Base-by-base conservation (phyloP, 2,888 invertebrate species). In the Melipona bicolor region DNA sequence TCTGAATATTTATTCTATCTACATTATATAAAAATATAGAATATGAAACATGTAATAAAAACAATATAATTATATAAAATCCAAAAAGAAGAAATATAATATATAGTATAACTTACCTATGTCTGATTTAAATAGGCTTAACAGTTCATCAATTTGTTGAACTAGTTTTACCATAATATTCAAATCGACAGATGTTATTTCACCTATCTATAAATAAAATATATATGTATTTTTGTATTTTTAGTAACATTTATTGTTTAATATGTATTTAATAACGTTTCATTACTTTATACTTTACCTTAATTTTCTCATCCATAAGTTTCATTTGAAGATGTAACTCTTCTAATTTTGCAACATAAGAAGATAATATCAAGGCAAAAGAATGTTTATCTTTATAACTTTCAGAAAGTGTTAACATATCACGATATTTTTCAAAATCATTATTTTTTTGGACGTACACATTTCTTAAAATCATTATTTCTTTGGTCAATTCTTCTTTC, bases 401-500 rank as follows among this genome's bases (percentile, higher is more conserved):
- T 62, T 91, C 86, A 0, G 90, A 88, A 1, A 92, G 50, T 4
- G 74, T 27, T 4, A 88, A 80, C 68, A 94, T 90, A 70, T 92
- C 89, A 71, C 88, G 86, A 71, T 88, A 93, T 68, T 90, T 92
- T 0, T 84, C 79, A 13, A 84, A 19, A 88, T 85, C 32, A 87
- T 80, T 50, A 96, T 93, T 88, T 95, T 95, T 59, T 93, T 93
- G 43, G 94, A 95, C 76, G 61, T 93, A 93, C 52, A 78, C 85
- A 36, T 87, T 78, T 74, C 83, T 87, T 32, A 89, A 83, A 19
- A 88, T 85, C 32, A 87, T 80, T 49, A 96, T 93, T 88, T 95
- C 95, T 59, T 93, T 93, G 43, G 94, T 95, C 49, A 96, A 92
- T 86, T 95, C 95, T 84, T 95, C 95, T 77, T 95, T 92, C 50